phyloP scores from a whole-genome alignment of 1,140 invertebrate genomes.

The Achroia grisella region DNA sequence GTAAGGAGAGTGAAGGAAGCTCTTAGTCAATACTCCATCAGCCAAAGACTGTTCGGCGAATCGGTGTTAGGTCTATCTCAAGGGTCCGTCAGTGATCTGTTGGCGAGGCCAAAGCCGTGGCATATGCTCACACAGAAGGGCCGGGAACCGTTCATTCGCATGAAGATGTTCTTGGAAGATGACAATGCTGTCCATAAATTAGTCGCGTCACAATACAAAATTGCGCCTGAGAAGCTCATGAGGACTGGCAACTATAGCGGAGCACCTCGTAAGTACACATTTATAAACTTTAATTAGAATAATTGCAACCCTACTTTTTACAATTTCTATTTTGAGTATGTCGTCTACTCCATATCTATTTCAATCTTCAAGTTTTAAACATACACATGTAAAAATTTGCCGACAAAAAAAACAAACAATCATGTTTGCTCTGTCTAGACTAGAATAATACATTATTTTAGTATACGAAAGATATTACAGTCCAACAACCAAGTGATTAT shows the following conservation, averaged over 20 bases:
- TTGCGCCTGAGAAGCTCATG: slow-evolving; percentile 96
- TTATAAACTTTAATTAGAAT: slow-evolving; percentile 53
- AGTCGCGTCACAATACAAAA: slow-evolving; percentile 98
- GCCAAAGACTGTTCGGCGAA: slow-evolving; percentile 98
- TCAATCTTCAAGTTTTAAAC: too few relatives aligned
- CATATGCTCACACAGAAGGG: slow-evolving; percentile 98
- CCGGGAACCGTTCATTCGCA: slow-evolving; percentile 96
- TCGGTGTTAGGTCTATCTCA: slow-evolving; percentile 97
- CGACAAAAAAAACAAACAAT: too few relatives aligned
- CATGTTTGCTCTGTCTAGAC: too few relatives aligned
- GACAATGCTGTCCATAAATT: slow-evolving; percentile 97
- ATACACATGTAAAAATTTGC: too few relatives aligned
- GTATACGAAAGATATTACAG: too few relatives aligned
- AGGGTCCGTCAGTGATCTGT: slow-evolving; percentile 94
- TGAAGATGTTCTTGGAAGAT: slow-evolving; percentile 98
- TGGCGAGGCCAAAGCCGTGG: slow-evolving; percentile 97
- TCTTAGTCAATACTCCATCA: slow-evolving; percentile 98
- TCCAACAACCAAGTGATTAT: too few relatives aligned
- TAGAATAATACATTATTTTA: too few relatives aligned
- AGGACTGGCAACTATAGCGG: slow-evolving; percentile 93
- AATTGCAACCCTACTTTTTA: too few relatives aligned
- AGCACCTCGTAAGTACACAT: slow-evolving; percentile 83
- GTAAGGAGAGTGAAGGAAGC: slow-evolving; percentile 98
- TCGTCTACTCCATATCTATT: too few relatives aligned
- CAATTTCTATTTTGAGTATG: too few relatives aligned